Evolutionary conservation across 2,797 vertebrate genomes (phyloP).

Genomic region (Columba guinea): DNA sequence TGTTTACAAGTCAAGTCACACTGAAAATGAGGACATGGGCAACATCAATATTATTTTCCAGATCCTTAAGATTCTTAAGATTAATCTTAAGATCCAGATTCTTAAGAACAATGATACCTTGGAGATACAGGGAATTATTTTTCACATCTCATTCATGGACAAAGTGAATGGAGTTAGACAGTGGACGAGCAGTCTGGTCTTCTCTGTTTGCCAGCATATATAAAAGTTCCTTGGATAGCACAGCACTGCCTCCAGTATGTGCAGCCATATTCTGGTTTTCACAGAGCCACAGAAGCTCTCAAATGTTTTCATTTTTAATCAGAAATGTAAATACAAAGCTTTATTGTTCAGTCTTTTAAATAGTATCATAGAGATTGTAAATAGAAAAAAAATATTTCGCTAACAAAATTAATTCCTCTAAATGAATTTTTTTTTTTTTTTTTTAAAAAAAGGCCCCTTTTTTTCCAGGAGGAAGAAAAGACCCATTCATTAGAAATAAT

Average conservation of each 20-base stretch:
- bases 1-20: neutral
- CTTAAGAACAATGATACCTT: neutral
- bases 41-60: neutral
- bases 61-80: neutral
- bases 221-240: neutral
- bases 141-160: constrained; percentile 45
- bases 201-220: neutral
- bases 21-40: neutral
- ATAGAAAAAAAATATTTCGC: neutral
- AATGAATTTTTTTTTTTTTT: neutral
- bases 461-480: neutral
- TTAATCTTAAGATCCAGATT: no score
- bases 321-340: neutral
- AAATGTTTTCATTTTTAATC: neutral
- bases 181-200: neutral
- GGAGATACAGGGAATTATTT: constrained; percentile 41
- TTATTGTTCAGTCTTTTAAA: neutral
- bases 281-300: neutral
- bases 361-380: neutral
- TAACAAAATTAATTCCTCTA: neutral
- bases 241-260: neutral
- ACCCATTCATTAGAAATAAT: constrained; percentile 61
- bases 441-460: neutral
- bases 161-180: constrained; percentile 9
- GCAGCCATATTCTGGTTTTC: neutral